Evolutionary conservation across 1,140 invertebrate species (phyloP).

Genomic region (Drosophila mayri): DNA sequence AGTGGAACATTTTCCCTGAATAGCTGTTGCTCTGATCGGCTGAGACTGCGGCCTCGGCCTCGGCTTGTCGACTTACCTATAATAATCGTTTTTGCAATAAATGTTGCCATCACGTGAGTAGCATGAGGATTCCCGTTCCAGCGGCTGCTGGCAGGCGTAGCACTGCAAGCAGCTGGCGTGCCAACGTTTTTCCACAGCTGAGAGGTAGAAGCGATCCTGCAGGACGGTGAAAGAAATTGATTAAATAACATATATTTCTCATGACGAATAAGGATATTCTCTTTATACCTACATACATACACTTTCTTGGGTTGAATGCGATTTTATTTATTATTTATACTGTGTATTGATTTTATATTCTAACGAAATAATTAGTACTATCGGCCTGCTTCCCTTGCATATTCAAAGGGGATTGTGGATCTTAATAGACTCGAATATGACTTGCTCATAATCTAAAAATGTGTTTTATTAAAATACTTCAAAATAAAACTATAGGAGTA

Average conservation of each 20-base stretch:
- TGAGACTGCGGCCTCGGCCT: constrained; percentile 20
- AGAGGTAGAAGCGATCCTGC: constrained; percentile 95
- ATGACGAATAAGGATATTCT: background rate
- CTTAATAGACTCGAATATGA: background rate
- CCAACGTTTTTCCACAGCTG: constrained; percentile 96
- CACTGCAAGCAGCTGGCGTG: constrained; percentile 96
- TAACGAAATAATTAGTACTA: background rate
- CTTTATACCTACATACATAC: background rate
- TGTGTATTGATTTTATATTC: too few relatives aligned
- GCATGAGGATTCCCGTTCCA: constrained; percentile 96
- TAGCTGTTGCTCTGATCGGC: background rate
- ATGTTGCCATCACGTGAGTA: constrained; percentile 97
- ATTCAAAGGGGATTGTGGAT: background rate
- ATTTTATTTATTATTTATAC: too few relatives aligned
- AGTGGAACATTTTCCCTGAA: constrained; percentile 30
- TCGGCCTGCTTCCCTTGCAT: background rate
- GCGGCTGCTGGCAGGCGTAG: constrained; percentile 94
- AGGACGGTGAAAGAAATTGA: constrained; percentile 19
- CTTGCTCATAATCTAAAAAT: too few relatives aligned
- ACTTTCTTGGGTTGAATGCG: too few relatives aligned
- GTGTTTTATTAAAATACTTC: too few relatives aligned
- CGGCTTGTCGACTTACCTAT: constrained; percentile 90
- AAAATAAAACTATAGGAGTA: too few relatives aligned
- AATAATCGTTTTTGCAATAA: constrained; percentile 99
- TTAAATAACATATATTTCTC: constrained; percentile 16